Base-by-base conservation (phyloP, 2,888 invertebrate genomes). In the Theretra japonica region DNA sequence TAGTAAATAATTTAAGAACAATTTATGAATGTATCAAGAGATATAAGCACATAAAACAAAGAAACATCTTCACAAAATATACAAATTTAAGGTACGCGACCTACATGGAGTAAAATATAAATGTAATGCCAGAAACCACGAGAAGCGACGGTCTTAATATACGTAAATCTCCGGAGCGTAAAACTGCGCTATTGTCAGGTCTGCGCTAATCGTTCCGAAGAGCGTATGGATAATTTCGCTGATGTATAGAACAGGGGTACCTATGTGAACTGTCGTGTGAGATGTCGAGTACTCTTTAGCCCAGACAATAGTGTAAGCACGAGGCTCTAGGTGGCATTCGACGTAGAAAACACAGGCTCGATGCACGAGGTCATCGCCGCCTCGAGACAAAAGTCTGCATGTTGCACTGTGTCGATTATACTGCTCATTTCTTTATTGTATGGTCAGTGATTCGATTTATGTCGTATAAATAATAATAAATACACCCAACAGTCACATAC, bases 221-320 rank as follows among this genome's bases (percentile, higher is more conserved):
- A 48, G 65, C 41, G 65, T 41, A 65, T 65, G 65, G 65, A 41
- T 65, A 65, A 65, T 65, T 65, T 48, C 41, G 33, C 72, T 72
- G 70, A 70, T 58, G 53, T 73, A 73, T 72, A 71, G 69, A 74
- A 73, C 65, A 53, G 65, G 58, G 53, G 69, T 65, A n/a, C n/a
- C n/a, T n/a, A n/a, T 53, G 62, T 72, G 73, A 70, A 28, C 28
- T 28, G 28, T 5, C 28, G 3, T 28, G 28, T 70, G 72, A n/a
- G n/a, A n/a, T 53, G 53, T 5, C n/a, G 17, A 53, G 53, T 41
- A 69, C 70, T 68, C 70, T 70, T 11, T 68, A 28, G 53, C 53
- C 19, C 28, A 30, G 30, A 65, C 48, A 65, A 65, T 65, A 48
- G 65, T 48, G 28, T 2, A 28, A 5, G 28, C 28, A 28, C 28